A percentile compares a stretch with the other conserved stretches of the same genome.
phyloP scores from a whole-genome alignment of 2,113 vertebrate species.

The Pelvicachromis taeniatus region DNA sequence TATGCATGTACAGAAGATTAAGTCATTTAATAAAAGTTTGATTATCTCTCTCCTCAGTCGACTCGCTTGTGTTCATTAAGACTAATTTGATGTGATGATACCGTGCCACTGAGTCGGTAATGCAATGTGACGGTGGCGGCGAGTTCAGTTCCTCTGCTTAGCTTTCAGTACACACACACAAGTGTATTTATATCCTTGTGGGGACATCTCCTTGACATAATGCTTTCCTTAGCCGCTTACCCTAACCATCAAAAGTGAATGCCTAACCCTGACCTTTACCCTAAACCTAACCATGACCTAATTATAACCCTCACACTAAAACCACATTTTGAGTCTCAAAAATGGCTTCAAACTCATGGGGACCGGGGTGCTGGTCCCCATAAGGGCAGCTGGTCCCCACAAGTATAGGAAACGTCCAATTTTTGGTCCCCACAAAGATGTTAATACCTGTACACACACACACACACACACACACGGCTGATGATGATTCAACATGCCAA shows the following conservation, averaged over 20 bases:
- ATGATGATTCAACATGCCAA: constrained; percentile 49
- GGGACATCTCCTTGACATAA: no score
- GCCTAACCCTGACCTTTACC: no score
- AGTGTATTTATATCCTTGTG: not conserved
- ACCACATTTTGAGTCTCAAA: no score
- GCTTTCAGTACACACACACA: not conserved
- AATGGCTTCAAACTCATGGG: no score
- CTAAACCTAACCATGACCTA: no score
- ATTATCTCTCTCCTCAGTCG: constrained; percentile 65
- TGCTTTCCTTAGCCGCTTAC: no score
- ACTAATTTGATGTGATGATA: constrained; percentile 64
- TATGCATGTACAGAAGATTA: constrained; percentile 76
- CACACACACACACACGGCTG: not conserved
- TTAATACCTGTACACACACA: not conserved
- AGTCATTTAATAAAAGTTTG: constrained; percentile 78
- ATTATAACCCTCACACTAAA: no score
- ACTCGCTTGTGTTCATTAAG: constrained; percentile 66
- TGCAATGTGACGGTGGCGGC: constrained; percentile 47
- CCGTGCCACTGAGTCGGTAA: constrained; percentile 43
- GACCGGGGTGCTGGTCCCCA: no score
- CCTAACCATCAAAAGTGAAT: no score
- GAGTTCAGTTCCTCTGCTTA: constrained; percentile 5
- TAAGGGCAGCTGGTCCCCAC: no score
- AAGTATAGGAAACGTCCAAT: no score
- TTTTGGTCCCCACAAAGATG: no score